Evolutionary conservation across 2,797 vertebrate species (phyloP), one percentile per base, ranked within the genome.

Genomic region (Sebastolobus alascanus): DNA sequence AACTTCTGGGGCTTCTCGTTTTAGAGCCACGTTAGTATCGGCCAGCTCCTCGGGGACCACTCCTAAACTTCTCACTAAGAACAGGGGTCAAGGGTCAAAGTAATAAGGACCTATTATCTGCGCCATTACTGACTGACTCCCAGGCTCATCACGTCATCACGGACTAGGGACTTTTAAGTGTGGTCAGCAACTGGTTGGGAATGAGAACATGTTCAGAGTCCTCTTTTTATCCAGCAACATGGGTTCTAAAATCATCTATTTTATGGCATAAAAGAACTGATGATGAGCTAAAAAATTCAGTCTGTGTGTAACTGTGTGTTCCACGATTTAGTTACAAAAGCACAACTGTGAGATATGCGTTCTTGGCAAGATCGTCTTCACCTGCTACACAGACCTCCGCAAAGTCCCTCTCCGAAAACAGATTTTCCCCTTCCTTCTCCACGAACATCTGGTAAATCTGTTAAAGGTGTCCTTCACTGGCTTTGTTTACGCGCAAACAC

Each of bases 401-500:
- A 59, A 87, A 94, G 89, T 84, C 88, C 58, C 87, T 91, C 87
- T 89, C 67, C 3, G 59, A 92, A 91, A 88, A 90, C 88, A 90
- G 83, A 90, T 87, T 87, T 82, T 71, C 83, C 87, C 72, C 79
- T 87, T 79, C 83, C 80, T 80, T 87, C 87, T 87, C 89, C 66
- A 35, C 3, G 77, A 87, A 93, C 94, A 95, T 94, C 94, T 95
- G 94, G 90, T 83, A 89, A 91, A 94, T 92, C 82, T 90, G 88
- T 94, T 94, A 89, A 93, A 93, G 92, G 92, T 94, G 92, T 92
- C 87, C 90, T 87, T 83, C 25, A 33, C 75, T 69, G 91, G 89
- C 87, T 92, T 93, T 94, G 93, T 94, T 94, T 94, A 94, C 55
- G 75, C 84, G 80, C 91, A 94, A 94, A 93, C 92, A 93, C 92